These are phyloP conservation scores for Haplotaxodon microlepis DNA, from an alignment of 2,113 vertebrate species.

Conservation along the genomic window DNA sequence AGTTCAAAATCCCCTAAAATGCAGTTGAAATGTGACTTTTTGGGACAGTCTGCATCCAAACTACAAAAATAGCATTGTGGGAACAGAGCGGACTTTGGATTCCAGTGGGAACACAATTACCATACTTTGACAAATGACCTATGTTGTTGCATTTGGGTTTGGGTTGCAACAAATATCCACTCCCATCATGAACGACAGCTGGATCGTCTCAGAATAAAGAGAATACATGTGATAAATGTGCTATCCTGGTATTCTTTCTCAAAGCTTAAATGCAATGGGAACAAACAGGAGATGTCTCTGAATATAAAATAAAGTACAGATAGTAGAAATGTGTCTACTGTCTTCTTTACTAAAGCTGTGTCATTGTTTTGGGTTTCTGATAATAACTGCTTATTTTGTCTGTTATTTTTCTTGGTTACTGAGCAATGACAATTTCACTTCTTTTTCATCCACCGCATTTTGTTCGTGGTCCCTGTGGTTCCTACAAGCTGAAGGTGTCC, in stretches of 20 bases:
- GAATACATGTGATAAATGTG: background rate
- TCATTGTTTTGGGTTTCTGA: background rate
- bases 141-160: slow-evolving; percentile 28
- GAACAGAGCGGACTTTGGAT: slow-evolving; percentile 19
- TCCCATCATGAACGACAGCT: background rate
- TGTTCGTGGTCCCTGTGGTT: too few species aligned
- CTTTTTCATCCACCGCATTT: background rate
- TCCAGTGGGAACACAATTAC: slow-evolving; percentile 23
- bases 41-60: slow-evolving; percentile 23
- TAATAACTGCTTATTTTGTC: background rate
- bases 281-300: background rate
- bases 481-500: background rate
- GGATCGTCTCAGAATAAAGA: background rate
- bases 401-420: background rate
- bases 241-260: background rate
- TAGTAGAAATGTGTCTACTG: background rate
- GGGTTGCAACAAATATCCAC: slow-evolving; percentile 17
- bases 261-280: background rate
- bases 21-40: slow-evolving; percentile 33
- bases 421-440: background rate
- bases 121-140: slow-evolving; percentile 31
- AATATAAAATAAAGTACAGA: background rate
- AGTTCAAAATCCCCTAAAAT: slow-evolving; percentile 26
- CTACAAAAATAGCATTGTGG: slow-evolving; percentile 46
- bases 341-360: background rate